Evolutionary conservation across 1,140 invertebrate species (phyloP), one percentile per base, ranked within the genome.

Genomic region (Temnothorax curvispinosus): DNA sequence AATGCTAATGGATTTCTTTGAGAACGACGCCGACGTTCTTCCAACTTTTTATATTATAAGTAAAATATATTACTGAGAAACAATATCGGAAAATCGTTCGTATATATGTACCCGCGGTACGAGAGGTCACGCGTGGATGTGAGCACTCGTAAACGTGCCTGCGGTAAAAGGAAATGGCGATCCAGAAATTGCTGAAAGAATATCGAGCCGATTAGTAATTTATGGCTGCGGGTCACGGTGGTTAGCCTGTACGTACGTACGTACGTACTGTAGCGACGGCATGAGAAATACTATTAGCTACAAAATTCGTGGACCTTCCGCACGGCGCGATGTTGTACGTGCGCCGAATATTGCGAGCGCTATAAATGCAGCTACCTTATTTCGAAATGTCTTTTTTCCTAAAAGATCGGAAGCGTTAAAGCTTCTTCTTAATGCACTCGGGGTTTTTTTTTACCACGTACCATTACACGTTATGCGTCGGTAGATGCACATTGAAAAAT

Each of bases 121-220:
- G 50, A 69, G 50, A 69, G 54, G 21, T 85, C 27, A n/a, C 52
- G 6, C 50, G 58, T 50, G 32, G 56, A 47, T 15, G 44, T 52
- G 54, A 77, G n/a, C 35, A 72, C 47, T 47, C 44, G 56, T 56
- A 52, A 80, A 72, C 41, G 84, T 60, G 72, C 56, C 56, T 65
- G 64, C 52, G 84, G 56, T 52, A 52, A 44, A 27, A 38, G 27
- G 9, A 50, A 64, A 64, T n/a, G 82, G 47, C 75, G 67, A 75
- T 88, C 54, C 62, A 76, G 69, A 69, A 89, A 88, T 88, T 76
- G 84, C 27, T 80, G 87, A 86, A 86, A 86, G 87, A 88, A 86
- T 86, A 85, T 77, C 76, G 71, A 56, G 21, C 41, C 71, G 75
- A 88, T 89, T 89, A 86, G 62, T 64, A 75, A 88, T 88, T 86